Evolutionary conservation across 2,113 vertebrate species (phyloP), one percentile per base, ranked within the genome.

Genomic region (Hucho hucho): DNA sequence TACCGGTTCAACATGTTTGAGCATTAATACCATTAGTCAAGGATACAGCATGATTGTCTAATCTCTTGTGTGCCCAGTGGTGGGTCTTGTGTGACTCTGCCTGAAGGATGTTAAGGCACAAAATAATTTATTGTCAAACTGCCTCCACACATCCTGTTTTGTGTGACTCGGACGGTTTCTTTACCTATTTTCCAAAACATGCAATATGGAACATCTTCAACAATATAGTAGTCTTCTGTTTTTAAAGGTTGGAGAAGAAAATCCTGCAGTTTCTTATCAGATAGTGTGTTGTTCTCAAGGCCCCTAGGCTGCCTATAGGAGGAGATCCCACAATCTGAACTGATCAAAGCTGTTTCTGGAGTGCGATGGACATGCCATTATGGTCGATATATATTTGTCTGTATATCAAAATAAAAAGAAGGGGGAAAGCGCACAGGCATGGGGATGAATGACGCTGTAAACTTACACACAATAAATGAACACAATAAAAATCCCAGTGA

Each of bases 61-160:
- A 80, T 77, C 74, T 69, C 59, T 53, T 82, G 75, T 83, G 81
- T 87, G 70, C 69, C 56, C 67, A 53, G 13, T 26, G 53, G 20
- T 47, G 37, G 61, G n/a, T 46, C 7, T 61, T n/a, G 37, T 75
- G 29, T 70, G 72, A 66, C 64, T 68, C 67, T 70, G 71, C 24
- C 14, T 68, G 26, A 32, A 7, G 61, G 47, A 18, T 29, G 9
- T 75, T 59, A 26, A 73, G 63, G 46, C 67, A 73, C 59, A 43
- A 49, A 46, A 14, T 80, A 79, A 82, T 84, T 75, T 75, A 56
- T 0, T 37, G 64, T 77, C 78, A 82, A 58, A 53, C 37, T 72
- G 49, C 25, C 71, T 14, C 47, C 13, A 53, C 20, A 76, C 75
- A 82, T 82, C 77, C 74, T 82, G 77, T 70, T 77, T 75, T 56